Evolutionary conservation across 2,888 invertebrate species (phyloP).

Genomic region (Cartodere bifasciata): DNA sequence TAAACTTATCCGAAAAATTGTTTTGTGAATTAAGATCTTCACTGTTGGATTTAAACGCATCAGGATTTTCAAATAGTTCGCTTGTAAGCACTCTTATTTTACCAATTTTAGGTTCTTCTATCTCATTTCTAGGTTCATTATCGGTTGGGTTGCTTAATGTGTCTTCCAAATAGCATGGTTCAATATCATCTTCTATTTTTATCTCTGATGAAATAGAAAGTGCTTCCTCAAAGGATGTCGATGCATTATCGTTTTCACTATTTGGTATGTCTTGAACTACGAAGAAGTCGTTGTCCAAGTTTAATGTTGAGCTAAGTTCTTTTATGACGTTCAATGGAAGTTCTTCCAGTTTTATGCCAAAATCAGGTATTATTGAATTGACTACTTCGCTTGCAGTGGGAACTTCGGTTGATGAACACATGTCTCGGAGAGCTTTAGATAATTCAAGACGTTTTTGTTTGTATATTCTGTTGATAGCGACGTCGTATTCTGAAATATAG

Average conservation of each 20-base stretch:
- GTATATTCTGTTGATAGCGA: constrained; percentile 28
- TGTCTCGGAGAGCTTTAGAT: constrained; percentile 29
- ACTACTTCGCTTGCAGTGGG: constrained; percentile 23
- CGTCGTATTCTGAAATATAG: too few relatives aligned
- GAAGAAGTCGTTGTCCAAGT: constrained; percentile 13
- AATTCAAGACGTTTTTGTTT: constrained; percentile 30
- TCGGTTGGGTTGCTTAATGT: too few relatives aligned
- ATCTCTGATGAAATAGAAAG: too few relatives aligned
- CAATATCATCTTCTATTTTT: not conserved
- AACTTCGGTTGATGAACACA: constrained; percentile 21
- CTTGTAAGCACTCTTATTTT: not conserved
- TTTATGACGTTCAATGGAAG: constrained; percentile 28
- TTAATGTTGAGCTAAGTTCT: constrained; percentile 25
- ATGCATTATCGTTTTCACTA: too few relatives aligned
- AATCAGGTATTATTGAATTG: constrained; percentile 31
- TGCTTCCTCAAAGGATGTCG: too few relatives aligned
- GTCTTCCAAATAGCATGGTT: not conserved
- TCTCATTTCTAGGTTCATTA: not conserved
- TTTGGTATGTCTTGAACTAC: not conserved
- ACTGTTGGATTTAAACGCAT: too few relatives aligned
- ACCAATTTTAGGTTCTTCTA: constrained; percentile 1
- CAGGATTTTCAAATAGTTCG: too few relatives aligned
- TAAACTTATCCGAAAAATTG: too few relatives aligned
- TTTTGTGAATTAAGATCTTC: too few relatives aligned
- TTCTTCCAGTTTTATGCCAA: constrained; percentile 30